Conservation (phyloP, 2,888 invertebrate genomes). For the Apodemia mormo region DNA sequence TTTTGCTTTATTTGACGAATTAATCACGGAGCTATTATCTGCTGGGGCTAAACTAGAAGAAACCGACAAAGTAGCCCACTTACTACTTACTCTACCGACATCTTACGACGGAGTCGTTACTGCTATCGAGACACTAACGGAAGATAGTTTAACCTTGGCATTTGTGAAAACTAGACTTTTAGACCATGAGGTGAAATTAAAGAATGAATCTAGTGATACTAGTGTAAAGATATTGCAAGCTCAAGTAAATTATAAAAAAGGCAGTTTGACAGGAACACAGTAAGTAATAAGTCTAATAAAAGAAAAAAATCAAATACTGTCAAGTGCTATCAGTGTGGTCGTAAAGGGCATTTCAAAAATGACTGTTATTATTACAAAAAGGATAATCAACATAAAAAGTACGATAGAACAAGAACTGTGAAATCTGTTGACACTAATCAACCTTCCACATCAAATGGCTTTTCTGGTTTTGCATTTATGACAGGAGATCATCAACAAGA, state of each 20-base stretch:
- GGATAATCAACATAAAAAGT: too few relatives aligned
- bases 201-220: constrained; percentile 37
- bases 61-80: constrained; percentile 49
- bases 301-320: not conserved
- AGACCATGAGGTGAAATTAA: constrained; percentile 38
- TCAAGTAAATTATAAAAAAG: too few relatives aligned
- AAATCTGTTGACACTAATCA: not conserved
- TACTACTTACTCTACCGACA: constrained; percentile 49
- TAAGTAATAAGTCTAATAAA: not conserved
- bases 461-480: too few relatives aligned
- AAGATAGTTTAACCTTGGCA: too few relatives aligned
- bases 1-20: constrained; percentile 47
- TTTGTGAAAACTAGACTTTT: constrained; percentile 49
- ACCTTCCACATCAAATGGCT: not conserved
- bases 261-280: not conserved
- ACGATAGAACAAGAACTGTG: not conserved
- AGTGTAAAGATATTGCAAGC: constrained; percentile 26
- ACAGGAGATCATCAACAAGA: too few relatives aligned
- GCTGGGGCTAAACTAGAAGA: constrained; percentile 51
- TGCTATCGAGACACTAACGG: constrained; percentile 53
- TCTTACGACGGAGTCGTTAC: constrained; percentile 50
- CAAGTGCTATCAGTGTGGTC: constrained; percentile 17
- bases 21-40: constrained; percentile 45
- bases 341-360: constrained; percentile 18
- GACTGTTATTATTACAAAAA: constrained; percentile 17